Evolutionary conservation across 2,113 vertebrate species (phyloP).

Genomic region (Saimiri boliviensis): DNA sequence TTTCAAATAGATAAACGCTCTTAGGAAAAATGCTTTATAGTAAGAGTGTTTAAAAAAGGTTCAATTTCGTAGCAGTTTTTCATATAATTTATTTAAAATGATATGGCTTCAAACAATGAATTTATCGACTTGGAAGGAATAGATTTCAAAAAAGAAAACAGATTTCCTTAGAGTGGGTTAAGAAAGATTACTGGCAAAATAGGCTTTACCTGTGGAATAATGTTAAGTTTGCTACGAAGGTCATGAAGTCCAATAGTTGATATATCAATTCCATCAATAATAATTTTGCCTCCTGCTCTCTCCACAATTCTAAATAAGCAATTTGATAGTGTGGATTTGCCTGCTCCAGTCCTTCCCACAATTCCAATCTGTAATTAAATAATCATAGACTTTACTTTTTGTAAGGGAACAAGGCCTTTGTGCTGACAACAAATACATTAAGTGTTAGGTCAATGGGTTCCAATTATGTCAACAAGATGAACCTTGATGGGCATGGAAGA

Average conservation of each 20-base stretch:
- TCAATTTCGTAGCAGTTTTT: background rate
- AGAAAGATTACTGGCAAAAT: background rate
- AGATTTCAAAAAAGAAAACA: background rate
- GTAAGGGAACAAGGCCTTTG: background rate
- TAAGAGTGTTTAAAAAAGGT: background rate
- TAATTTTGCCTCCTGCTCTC: slow-evolving; percentile 77
- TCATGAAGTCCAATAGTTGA: slow-evolving; percentile 81
- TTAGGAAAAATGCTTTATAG: background rate
- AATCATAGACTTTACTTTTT: background rate
- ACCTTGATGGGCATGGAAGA: background rate
- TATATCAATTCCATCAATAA: slow-evolving; percentile 82
- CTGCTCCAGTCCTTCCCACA: slow-evolving; percentile 80
- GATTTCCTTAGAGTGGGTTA: background rate
- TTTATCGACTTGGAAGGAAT: background rate
- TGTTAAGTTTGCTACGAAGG: slow-evolving; percentile 78
- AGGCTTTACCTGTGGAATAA: slow-evolving; percentile 81
- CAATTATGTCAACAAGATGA: background rate
- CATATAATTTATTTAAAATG: background rate
- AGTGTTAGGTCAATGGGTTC: background rate
- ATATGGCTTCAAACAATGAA: background rate
- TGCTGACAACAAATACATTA: background rate
- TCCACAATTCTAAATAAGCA: slow-evolving; percentile 82
- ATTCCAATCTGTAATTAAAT: slow-evolving; percentile 78
- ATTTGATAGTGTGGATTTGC: slow-evolving; percentile 80
- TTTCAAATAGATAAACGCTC: background rate